Evolutionary conservation across 92 coral and sea anemone genomes (phyloP), one percentile per base, ranked within the genome.

Genomic region (Nematostella vectensis): DNA sequence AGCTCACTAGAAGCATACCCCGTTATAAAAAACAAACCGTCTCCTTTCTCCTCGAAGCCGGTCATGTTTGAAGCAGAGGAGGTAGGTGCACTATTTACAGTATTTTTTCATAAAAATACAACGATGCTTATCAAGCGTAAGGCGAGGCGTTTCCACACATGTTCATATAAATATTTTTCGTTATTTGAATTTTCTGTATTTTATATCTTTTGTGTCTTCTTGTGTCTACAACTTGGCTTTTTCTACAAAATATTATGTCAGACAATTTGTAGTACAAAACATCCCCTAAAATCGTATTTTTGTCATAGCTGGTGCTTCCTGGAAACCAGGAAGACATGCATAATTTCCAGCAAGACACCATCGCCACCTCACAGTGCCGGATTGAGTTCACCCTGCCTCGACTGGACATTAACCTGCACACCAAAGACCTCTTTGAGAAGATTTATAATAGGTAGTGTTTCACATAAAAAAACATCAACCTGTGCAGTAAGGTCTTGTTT

Each of bases 61-160:
- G 99, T 93, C 69, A 93, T 93, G 99, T 86, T 80, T 65, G 96
- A 93, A 47, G 75, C 87, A 18, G 99, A 93, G 40, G 95, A 93
- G 93, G 99, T 93, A 48, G 36, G 63, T 27, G 38, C 1, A 45
- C 16, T n/a, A n/a, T n/a, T n/a, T n/a, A n/a, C 27, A 28, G 13
- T 10, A 27, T 19, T 13, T n/a, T n/a, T n/a, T n/a, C n/a, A n/a
- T n/a, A n/a, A n/a, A n/a, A n/a, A n/a, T n/a, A n/a, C n/a, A n/a
- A n/a, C n/a, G n/a, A n/a, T n/a, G n/a, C n/a, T n/a, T n/a, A n/a
- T n/a, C n/a, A n/a, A n/a, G n/a, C n/a, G n/a, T n/a, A n/a, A n/a
- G n/a, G n/a, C n/a, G n/a, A n/a, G n/a, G n/a, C n/a, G n/a, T n/a
- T n/a, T n/a, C n/a, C n/a, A n/a, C n/a, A n/a, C n/a, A n/a, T n/a